These are phyloP conservation scores for Podarcis raffonei DNA, from an alignment of 2,113 vertebrate species.

Conservation along the genomic window DNA sequence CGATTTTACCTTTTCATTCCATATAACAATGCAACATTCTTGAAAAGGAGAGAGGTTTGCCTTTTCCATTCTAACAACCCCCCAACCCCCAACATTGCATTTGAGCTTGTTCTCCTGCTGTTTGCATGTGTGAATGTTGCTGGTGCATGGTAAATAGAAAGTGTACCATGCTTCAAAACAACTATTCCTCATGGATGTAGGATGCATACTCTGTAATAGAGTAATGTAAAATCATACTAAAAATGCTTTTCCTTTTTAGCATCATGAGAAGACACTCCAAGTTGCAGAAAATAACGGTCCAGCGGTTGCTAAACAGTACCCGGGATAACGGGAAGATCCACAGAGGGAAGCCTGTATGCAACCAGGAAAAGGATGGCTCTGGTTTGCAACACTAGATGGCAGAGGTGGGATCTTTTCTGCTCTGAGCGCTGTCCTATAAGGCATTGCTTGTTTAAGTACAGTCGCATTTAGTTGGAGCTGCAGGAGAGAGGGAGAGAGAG, in stretches of 20 bases:
- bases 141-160: not conserved
- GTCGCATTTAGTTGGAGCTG: conserved; percentile 88
- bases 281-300: not conserved
- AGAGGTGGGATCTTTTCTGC: conserved; percentile 77
- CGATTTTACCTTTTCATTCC: not conserved
- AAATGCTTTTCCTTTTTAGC: not conserved
- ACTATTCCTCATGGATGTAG: not conserved
- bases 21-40: too few relatives aligned
- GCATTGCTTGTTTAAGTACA: conserved; percentile 85
- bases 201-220: not conserved
- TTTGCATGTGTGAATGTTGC: not conserved
- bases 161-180: not conserved
- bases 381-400: conserved; percentile 80
- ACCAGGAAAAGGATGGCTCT: conserved; percentile 30
- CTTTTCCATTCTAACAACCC: not conserved
- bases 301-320: not conserved
- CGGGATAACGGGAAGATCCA: not conserved
- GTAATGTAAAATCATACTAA: not conserved
- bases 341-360: conserved; percentile 12
- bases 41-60: not conserved
- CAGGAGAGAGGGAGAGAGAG: conserved; percentile 77
- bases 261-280: not conserved
- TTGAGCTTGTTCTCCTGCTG: not conserved
- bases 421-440: conserved; percentile 79
- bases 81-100: not conserved